These are phyloP conservation scores for Atherix ibis DNA, from an alignment of 2,888 invertebrate genomes.

Conservation along the genomic window DNA sequence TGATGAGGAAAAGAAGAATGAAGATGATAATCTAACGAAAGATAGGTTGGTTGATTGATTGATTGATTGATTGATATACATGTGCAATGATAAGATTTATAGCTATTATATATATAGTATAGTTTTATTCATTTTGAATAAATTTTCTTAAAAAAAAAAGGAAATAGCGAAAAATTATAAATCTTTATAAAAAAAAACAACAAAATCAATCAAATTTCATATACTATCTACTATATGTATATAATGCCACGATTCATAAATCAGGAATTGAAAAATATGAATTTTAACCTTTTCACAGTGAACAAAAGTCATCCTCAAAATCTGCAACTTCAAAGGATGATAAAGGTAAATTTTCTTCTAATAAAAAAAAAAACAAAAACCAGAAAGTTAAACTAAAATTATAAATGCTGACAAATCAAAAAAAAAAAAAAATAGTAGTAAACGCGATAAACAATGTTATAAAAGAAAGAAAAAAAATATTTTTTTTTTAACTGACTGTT, in stretches of 20 bases:
- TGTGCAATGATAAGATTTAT: constrained; percentile 3
- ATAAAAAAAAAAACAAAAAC: constrained; percentile 3
- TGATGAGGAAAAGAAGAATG: constrained; percentile 20
- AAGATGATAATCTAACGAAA: constrained; percentile 39
- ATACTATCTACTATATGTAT: no score
- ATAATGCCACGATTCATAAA: no score
- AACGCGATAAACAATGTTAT: neutral
- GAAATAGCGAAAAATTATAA: no score
- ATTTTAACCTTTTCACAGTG: constrained; percentile 13
- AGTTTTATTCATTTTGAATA: no score
- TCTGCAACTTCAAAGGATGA: constrained; percentile 23
- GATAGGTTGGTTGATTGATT: constrained; percentile 40
- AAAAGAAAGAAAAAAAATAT: neutral
- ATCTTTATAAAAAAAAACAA: no score
- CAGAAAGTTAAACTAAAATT: no score
- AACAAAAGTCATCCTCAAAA: constrained; percentile 13
- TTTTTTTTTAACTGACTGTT: no score
- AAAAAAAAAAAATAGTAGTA: neutral
- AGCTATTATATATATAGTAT: no score
- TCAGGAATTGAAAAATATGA: no score
- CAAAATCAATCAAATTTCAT: no score
- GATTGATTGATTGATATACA: constrained; percentile 21
- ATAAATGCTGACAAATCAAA: no score
- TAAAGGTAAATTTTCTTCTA: constrained; percentile 27
- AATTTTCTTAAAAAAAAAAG: no score